Percentiles rank a stretch among this genome's conserved stretches.
Evolutionary conservation across 2,113 vertebrate species (phyloP).

Genomic region (Ceratotherium simum): DNA sequence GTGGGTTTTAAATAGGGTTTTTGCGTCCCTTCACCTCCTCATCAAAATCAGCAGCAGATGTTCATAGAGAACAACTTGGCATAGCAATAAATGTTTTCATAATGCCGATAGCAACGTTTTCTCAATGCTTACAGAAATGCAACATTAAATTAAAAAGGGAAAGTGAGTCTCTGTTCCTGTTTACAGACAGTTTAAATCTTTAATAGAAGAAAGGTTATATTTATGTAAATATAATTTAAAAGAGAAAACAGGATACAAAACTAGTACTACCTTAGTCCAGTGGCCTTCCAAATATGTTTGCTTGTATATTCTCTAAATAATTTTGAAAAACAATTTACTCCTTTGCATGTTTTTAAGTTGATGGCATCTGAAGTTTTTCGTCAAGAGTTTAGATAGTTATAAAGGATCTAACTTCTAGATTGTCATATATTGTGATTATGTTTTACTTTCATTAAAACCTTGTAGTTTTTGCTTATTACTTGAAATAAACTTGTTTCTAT

Average conservation of each 20-base stretch:
- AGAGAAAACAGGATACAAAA: not conserved
- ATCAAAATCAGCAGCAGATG: conserved; percentile 57
- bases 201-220: conserved; percentile 44
- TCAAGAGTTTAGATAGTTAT: conserved; percentile 39
- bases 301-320: not conserved
- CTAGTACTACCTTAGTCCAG: not conserved
- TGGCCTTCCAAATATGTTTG: conserved; percentile 43
- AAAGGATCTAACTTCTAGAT: conserved; percentile 24
- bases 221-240: conserved; percentile 29
- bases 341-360: conserved; percentile 29
- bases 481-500: not conserved
- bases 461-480: not conserved
- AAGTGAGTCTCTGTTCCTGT: not conserved
- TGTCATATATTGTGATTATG: conserved; percentile 12
- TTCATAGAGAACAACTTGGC: conserved; percentile 55
- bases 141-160: conserved; percentile 51
- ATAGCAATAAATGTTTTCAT: conserved; percentile 23
- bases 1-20: conserved; percentile 32
- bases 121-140: conserved; percentile 43
- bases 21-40: not conserved
- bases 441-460: conserved; percentile 38
- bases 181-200: conserved; percentile 49
- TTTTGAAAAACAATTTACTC: not conserved
- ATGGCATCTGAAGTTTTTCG: not conserved
- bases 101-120: conserved; percentile 60